Percentiles rank a stretch among this genome's conserved stretches.
phyloP scores from a whole-genome alignment of 2,888 invertebrate species.

The Mythimna vitellina region DNA sequence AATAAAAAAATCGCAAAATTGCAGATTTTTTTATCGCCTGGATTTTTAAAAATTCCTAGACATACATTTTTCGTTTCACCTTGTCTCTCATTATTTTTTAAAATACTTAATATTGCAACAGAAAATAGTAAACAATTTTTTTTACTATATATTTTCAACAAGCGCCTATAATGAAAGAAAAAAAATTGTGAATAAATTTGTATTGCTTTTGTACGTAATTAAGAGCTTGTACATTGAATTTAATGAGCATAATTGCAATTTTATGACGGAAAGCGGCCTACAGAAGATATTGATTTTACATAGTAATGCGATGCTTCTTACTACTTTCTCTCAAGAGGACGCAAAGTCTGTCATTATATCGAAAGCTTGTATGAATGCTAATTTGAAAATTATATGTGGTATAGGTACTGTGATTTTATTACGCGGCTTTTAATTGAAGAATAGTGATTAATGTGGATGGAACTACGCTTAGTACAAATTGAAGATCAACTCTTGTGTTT shows the following conservation, averaged over 20 bases:
- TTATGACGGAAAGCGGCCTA: conserved; percentile 35
- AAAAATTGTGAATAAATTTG: background rate
- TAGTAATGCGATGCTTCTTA: conserved; percentile 7
- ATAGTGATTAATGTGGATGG: background rate
- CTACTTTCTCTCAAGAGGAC: conserved; percentile 35
- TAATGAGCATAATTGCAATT: conserved; percentile 26
- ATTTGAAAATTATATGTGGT: conserved; percentile 33
- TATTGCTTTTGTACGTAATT: background rate
- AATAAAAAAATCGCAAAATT: too few species aligned
- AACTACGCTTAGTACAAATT: background rate
- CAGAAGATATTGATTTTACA: conserved; percentile 35
- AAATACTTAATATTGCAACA: background rate
- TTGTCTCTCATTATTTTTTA: background rate
- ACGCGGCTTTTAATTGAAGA: background rate
- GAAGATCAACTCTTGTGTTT: too few species aligned
- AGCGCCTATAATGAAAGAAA: background rate
- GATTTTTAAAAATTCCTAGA: too few species aligned
- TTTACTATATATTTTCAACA: background rate
- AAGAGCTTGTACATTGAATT: conserved; percentile 1
- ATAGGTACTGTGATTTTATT: background rate
- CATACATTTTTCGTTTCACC: too few species aligned
- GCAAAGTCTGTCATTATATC: conserved; percentile 22
- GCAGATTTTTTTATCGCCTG: too few species aligned
- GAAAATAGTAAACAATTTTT: background rate
- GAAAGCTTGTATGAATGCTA: conserved; percentile 14